A percentile compares a stretch with the other conserved stretches of the same genome.
Evolutionary conservation across 2,113 vertebrate species (phyloP).

Genomic region (Cryptomyrus ogoouensis): DNA sequence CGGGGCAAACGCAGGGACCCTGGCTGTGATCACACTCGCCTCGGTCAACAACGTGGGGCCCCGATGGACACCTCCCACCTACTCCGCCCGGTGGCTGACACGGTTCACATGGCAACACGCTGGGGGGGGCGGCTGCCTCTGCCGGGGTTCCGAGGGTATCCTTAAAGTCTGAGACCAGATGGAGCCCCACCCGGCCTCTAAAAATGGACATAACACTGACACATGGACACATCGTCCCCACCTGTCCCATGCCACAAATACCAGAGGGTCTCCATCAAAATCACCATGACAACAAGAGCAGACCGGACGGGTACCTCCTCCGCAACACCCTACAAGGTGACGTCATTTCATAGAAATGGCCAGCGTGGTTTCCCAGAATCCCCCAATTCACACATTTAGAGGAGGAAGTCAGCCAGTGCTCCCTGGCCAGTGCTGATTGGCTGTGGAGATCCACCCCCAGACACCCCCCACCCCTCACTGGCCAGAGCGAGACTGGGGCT

Average conservation of each 20-base stretch:
- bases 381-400: not conserved
- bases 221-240: not conserved
- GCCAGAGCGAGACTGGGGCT: not conserved
- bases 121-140: not conserved
- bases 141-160: no score
- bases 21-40: not conserved
- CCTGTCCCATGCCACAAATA: not conserved
- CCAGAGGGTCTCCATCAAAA: not conserved
- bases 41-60: not conserved
- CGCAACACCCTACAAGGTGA: not conserved
- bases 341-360: not conserved
- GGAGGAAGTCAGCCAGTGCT: not conserved
- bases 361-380: not conserved
- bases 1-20: conserved; percentile 35
- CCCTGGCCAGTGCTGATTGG: not conserved
- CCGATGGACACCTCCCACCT: not conserved
- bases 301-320: not conserved
- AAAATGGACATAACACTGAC: not conserved
- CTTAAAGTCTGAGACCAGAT: not conserved
- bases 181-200: not conserved
- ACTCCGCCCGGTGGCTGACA: not conserved
- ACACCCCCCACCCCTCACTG: not conserved
- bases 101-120: not conserved
- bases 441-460: not conserved
- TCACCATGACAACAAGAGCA: not conserved